phyloP scores from a whole-genome alignment of 2,113 vertebrate genomes.

The Passer domesticus region DNA sequence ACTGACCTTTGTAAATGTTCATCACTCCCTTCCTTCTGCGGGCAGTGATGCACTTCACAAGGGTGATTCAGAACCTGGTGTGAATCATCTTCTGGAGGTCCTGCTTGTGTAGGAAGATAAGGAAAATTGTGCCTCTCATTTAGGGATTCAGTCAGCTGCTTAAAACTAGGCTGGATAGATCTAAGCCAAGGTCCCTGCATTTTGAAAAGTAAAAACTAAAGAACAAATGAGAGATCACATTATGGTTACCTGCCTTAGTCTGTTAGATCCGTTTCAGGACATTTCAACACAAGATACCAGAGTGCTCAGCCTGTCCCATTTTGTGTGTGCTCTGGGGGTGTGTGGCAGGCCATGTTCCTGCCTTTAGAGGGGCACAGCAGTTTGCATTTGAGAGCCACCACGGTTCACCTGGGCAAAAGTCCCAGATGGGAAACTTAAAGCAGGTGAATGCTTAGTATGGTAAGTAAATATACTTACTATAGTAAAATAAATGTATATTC shows the following conservation, averaged over 20 bases:
- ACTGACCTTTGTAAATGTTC: neutral
- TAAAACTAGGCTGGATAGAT: neutral
- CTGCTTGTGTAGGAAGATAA: neutral
- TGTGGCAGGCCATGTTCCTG: accelerated
- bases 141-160: neutral
- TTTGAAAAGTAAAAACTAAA: neutral
- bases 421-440: neutral
- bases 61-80: neutral
- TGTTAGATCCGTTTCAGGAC: neutral
- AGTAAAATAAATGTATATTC: neutral
- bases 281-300: accelerated
- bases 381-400: neutral
- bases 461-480: neutral
- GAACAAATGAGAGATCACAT: neutral
- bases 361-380: accelerated
- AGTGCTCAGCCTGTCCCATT: neutral
- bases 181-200: neutral
- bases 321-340: accelerated
- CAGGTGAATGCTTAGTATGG: neutral
- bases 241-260: neutral
- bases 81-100: neutral
- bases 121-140: neutral
- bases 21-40: neutral
- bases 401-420: neutral
- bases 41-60: neutral